Percentiles rank a stretch among this genome's conserved stretches.
Conservation (phyloP, 2,113 vertebrate species). For the Barnardius zonarius region DNA sequence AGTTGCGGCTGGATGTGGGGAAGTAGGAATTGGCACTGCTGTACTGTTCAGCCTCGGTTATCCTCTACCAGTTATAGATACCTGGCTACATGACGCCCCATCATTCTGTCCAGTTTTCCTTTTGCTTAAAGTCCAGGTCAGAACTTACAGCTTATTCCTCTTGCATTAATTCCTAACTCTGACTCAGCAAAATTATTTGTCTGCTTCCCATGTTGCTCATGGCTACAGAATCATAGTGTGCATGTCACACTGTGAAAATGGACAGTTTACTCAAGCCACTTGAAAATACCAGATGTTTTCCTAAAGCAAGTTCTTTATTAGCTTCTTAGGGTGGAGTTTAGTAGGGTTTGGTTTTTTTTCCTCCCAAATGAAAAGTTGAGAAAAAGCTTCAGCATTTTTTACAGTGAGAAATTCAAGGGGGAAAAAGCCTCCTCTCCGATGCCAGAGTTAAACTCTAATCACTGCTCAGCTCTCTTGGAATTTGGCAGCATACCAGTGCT, state of each 20-base stretch:
- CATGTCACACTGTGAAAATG: neutral
- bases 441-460: slow-evolving; percentile 59
- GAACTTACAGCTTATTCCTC: neutral
- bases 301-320: neutral
- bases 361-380: neutral
- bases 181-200: slow-evolving; percentile 1
- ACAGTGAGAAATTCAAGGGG: neutral
- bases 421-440: neutral
- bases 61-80: neutral
- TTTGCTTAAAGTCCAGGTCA: neutral
- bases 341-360: neutral
- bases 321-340: neutral
- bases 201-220: neutral
- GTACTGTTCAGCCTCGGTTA: neutral
- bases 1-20: neutral
- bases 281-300: neutral
- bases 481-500: slow-evolving; percentile 61
- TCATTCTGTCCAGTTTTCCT: neutral
- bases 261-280: neutral
- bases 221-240: neutral
- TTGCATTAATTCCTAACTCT: neutral
- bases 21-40: neutral
- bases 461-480: slow-evolving; percentile 56
- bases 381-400: neutral
- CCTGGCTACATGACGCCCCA: neutral